Evolutionary conservation across 2,797 vertebrate species (phyloP).

Genomic region (Rhinella marina): DNA sequence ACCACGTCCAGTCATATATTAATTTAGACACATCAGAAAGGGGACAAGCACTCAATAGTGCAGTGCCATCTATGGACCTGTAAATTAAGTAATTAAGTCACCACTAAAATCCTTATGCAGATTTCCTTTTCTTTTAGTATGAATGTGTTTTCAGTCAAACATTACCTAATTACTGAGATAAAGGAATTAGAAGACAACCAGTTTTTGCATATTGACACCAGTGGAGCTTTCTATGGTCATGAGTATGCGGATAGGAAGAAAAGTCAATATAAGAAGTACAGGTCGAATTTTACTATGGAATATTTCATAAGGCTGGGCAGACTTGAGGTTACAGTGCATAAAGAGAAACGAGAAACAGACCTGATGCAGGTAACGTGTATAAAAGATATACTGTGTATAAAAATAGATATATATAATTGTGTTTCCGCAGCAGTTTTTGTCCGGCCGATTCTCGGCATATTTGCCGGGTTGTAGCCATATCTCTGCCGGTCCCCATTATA

Average conservation of each 20-base stretch:
- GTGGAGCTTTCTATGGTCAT: background rate
- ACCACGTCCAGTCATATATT: no score
- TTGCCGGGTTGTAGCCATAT: no score
- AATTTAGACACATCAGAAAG: no score
- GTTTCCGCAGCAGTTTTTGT: no score
- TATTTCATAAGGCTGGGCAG: constrained; percentile 50
- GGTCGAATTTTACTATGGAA: constrained; percentile 36
- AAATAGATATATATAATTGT: no score
- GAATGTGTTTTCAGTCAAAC: constrained; percentile 58
- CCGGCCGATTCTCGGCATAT: no score
- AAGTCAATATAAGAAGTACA: background rate
- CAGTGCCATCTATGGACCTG: background rate
- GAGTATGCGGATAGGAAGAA: background rate
- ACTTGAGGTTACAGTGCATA: constrained; percentile 27
- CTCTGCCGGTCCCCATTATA: no score
- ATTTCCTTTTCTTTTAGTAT: constrained; percentile 60
- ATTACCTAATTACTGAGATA: constrained; percentile 57
- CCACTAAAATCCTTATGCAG: background rate
- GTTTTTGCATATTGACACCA: background rate
- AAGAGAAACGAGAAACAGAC: constrained; percentile 40
- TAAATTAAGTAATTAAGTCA: background rate
- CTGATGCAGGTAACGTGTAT: constrained; percentile 46
- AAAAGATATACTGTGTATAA: no score
- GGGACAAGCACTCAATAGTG: background rate
- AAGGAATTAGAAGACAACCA: constrained; percentile 57